Base-by-base conservation (phyloP, 2,797 vertebrate species). In the Eulemur coronatus region DNA sequence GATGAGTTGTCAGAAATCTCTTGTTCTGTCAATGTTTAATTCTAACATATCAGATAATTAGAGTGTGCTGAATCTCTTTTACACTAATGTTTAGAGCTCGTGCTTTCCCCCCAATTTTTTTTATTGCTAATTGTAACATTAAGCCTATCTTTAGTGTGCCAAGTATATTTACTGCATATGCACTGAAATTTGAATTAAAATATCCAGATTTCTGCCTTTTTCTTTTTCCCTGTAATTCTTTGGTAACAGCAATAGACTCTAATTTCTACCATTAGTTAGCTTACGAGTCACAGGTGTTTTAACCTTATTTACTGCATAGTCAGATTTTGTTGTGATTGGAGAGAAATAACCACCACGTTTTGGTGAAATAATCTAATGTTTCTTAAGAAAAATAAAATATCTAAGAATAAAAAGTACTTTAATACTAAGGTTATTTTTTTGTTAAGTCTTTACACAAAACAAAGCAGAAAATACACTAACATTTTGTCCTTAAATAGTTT, bases 111-210 rank as follows among this genome's bases (percentile, higher is more conserved):
- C 78, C 63, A 18, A 43, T 61, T 63, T 63, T 84, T 89, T 43
- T 91, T 67, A 55, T 41, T 76, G 4, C 48, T 92, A 11, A 28
- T 30, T 76, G 10, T 14, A 65, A 80, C 52, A 65, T 79, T 85
- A 72, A 90, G 18, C 26, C 22, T 76, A 30, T 50, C 2, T 30
- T 73, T 33, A 72, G 17, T 89, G 59, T 89, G 41, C 41, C 24
- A 59, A 61, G 30, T 5, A 10, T 13, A 67, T 76, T 75, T 61
- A 72, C 28, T 86, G 11, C 48, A 59, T 73, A 24, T 84, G 2
- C 30, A n/a, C 30, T 88, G 67, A 88, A 81, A 79, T 46, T 79
- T 84, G 80, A 95, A 75, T 93, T 82, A 91, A 94, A 93, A 84
- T 89, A 61, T 4, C 43, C 38, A 84, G 5, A 33, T 95, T 57